A percentile compares a stretch with the other conserved stretches of the same genome.
Evolutionary conservation across 2,797 vertebrate species (phyloP).

Genomic region (Phalanger gymnotis): DNA sequence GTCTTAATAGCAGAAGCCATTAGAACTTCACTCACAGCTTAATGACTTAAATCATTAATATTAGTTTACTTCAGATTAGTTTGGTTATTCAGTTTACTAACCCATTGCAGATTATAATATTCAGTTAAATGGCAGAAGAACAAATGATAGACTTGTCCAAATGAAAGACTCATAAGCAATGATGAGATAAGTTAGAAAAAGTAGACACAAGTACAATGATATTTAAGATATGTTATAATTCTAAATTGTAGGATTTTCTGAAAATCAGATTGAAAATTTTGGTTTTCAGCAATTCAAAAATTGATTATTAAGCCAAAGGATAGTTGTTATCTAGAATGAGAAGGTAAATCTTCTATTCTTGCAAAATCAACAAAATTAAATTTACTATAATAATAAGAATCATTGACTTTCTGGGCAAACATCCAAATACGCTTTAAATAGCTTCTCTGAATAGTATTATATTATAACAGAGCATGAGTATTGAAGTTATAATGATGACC

Average conservation of each 20-base stretch:
- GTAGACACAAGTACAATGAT: background rate
- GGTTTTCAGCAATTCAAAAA: background rate
- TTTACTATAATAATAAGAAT: background rate
- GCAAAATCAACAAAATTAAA: background rate
- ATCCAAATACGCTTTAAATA: conserved; percentile 7
- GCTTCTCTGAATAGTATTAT: background rate
- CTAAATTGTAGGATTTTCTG: background rate
- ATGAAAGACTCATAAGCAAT: background rate
- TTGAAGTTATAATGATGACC: background rate
- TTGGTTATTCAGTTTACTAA: background rate
- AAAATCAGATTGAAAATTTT: background rate
- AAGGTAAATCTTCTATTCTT: background rate
- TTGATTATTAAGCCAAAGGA: background rate
- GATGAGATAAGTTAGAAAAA: background rate
- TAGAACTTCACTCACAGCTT: background rate
- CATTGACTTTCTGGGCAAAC: background rate
- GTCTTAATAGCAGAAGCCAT: background rate
- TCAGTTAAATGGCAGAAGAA: background rate
- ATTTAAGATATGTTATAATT: background rate
- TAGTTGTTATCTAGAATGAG: background rate
- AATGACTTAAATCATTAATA: background rate
- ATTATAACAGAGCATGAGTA: background rate
- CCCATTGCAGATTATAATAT: background rate
- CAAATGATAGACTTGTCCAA: background rate
- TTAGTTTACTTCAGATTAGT: background rate